Evolutionary conservation across 2,113 vertebrate genomes (phyloP).

Genomic region (Ictalurus furcatus): DNA sequence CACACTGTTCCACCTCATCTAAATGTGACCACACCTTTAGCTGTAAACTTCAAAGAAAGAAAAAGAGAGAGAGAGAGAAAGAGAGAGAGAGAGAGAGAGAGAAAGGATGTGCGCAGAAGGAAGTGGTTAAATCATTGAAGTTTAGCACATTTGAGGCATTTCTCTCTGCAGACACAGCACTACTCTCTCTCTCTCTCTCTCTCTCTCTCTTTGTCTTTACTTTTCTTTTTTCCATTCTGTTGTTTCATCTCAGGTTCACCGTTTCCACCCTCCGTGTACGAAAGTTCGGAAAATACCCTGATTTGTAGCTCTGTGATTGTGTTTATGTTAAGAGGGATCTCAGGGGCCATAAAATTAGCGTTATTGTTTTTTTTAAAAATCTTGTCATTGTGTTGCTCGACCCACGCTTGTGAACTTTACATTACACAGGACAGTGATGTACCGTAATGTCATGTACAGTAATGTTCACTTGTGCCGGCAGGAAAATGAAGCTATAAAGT

Average conservation of each 20-base stretch:
- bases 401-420: neutral
- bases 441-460: neutral
- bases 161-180: slow-evolving; percentile 59
- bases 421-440: neutral
- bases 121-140: slow-evolving; percentile 69
- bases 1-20: neutral
- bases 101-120: slow-evolving; percentile 69
- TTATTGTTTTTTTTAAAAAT: neutral
- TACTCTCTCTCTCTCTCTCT: slow-evolving; percentile 21
- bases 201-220: neutral
- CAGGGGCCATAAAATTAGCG: neutral
- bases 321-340: neutral
- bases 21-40: slow-evolving; percentile 6
- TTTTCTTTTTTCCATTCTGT: slow-evolving; percentile 5
- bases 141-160: slow-evolving; percentile 61
- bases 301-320: neutral
- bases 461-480: too few relatives aligned
- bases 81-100: slow-evolving; percentile 57
- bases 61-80: slow-evolving; percentile 21
- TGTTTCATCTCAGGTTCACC: neutral
- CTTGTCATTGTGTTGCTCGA: neutral
- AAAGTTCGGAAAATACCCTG: neutral
- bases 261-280: neutral
- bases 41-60: slow-evolving; percentile 14
- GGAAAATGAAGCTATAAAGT: neutral